Conservation (phyloP, 2,888 invertebrate species). For the Drosophila borealis region DNA sequence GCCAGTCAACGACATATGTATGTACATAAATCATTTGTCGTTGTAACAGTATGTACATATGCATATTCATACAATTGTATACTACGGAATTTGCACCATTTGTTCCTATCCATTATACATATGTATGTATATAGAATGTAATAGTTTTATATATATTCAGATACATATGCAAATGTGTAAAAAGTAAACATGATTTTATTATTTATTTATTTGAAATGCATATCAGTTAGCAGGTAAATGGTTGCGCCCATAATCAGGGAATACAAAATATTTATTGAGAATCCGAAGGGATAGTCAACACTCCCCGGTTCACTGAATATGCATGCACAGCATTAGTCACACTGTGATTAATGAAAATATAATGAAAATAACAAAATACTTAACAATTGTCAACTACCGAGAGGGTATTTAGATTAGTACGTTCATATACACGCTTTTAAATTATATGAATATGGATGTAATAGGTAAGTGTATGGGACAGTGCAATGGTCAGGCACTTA, state of each 20-base stretch:
- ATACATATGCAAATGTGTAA: neutral
- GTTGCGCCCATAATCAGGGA: neutral
- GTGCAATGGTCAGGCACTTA: constrained; percentile 38
- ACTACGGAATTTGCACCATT: too few relatives aligned
- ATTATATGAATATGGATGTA: constrained; percentile 7
- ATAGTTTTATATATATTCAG: neutral
- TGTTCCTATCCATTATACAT: neutral
- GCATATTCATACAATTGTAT: too few relatives aligned
- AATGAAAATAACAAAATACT: constrained; percentile 6
- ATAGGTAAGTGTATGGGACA: neutral
- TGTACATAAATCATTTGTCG: constrained; percentile 8
- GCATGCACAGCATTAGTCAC: constrained; percentile 61
- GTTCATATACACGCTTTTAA: neutral
- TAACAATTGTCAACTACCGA: neutral
- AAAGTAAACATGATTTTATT: neutral
- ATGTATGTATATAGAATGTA: neutral
- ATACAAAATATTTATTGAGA: neutral
- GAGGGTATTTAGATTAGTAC: too few relatives aligned
- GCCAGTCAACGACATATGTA: constrained; percentile 20
- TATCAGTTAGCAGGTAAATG: neutral
- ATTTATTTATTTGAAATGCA: neutral
- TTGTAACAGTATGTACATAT: constrained; percentile 2
- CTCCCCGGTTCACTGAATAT: constrained; percentile 46
- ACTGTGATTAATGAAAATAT: constrained; percentile 13
- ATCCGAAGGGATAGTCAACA: constrained; percentile 30